A percentile compares a stretch with the other conserved stretches of the same genome.
Evolutionary conservation across 2,888 invertebrate species (phyloP).

Genomic region (Scaptomyza caliginosa): DNA sequence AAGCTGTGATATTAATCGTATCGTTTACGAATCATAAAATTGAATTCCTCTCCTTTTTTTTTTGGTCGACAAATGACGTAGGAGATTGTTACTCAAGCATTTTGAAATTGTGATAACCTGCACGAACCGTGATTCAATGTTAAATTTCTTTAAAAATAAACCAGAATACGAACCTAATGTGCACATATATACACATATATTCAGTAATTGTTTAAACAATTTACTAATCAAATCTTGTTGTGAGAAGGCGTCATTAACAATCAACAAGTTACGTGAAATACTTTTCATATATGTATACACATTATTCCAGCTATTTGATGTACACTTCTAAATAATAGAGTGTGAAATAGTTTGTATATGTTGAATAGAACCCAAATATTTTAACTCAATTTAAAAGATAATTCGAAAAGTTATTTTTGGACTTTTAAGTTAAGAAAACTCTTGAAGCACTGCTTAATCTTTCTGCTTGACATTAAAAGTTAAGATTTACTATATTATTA

Average conservation of each 20-base stretch:
- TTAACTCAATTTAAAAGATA: neutral
- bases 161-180: neutral
- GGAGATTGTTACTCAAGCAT: slow-evolving; percentile 35
- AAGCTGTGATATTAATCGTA: slow-evolving; percentile 14
- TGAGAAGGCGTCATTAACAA: slow-evolving; percentile 25
- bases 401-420: too few relatives aligned
- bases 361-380: slow-evolving; percentile 3
- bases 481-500: slow-evolving; percentile 8
- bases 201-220: slow-evolving; percentile 37
- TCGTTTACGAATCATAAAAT: slow-evolving; percentile 9
- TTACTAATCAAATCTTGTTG: slow-evolving; percentile 39
- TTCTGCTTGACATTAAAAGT: neutral
- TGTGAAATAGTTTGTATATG: neutral
- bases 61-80: slow-evolving; percentile 46
- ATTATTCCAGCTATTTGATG: too few relatives aligned
- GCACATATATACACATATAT: slow-evolving; percentile 1
- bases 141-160: slow-evolving; percentile 20
- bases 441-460: neutral
- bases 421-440: neutral
- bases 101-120: slow-evolving; percentile 52
- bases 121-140: slow-evolving; percentile 48
- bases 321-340: neutral
- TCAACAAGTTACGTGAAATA: slow-evolving; percentile 50
- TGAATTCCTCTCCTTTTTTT: neutral
- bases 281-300: too few relatives aligned